A percentile compares a stretch with the other conserved stretches of the same genome.
Evolutionary conservation across 2,888 invertebrate species (phyloP).

Genomic region (Eupithecia vulgata): DNA sequence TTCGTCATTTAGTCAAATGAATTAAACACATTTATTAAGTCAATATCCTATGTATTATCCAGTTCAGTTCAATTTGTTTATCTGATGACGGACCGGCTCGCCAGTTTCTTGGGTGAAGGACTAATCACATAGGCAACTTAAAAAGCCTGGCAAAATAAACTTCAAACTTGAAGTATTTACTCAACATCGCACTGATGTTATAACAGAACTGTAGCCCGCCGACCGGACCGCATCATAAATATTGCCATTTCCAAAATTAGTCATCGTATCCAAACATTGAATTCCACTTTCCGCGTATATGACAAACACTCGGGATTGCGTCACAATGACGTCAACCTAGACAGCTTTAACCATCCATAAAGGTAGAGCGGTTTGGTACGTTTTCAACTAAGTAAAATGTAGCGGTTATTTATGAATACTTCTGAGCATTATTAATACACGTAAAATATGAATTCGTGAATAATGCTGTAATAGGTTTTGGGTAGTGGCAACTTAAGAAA

Average conservation of each 20-base stretch:
- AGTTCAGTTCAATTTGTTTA: not conserved
- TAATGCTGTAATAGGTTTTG: not conserved
- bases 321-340: slow-evolving; percentile 5
- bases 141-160: no score
- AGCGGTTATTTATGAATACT: not conserved
- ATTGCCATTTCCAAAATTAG: slow-evolving; percentile 12
- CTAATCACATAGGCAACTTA: not conserved
- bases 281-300: slow-evolving; percentile 4
- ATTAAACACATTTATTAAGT: no score
- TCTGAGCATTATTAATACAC: not conserved
- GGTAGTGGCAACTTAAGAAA: not conserved
- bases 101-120: not conserved
- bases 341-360: not conserved
- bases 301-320: slow-evolving; percentile 2
- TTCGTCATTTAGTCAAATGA: no score
- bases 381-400: not conserved
- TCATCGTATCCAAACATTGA: slow-evolving; percentile 13
- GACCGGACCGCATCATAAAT: slow-evolving; percentile 10
- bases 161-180: not conserved
- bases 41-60: not conserved
- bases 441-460: not conserved
- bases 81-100: not conserved
- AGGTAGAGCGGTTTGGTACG: not conserved
- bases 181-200: not conserved
- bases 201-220: not conserved